Conservation (phyloP, 2,888 invertebrate species). For the Pimpla rufipes region DNA sequence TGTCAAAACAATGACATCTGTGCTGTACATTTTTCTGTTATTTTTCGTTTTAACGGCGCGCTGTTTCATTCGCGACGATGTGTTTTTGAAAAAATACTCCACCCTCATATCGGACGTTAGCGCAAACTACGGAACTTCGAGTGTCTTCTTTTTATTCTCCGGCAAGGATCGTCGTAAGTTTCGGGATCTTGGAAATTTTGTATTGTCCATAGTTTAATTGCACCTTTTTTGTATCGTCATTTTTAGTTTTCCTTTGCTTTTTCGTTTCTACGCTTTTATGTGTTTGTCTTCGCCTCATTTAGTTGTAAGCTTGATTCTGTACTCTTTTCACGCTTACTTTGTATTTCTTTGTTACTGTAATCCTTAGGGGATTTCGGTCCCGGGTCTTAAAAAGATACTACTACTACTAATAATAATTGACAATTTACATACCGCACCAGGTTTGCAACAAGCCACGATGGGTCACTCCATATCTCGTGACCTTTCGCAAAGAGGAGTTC, state of each 20-base stretch:
- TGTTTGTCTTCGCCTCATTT: too few relatives aligned
- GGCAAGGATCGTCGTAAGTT: conserved; percentile 46
- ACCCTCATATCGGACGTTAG: conserved; percentile 66
- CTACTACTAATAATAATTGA: not conserved
- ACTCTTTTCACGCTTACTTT: too few relatives aligned
- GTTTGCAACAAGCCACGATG: conserved; percentile 57
- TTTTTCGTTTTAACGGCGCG: conserved; percentile 2
- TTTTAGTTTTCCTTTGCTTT: too few relatives aligned
- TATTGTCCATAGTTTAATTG: not conserved
- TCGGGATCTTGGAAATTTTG: not conserved
- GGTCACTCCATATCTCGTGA: conserved; percentile 66
- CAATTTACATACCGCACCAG: not conserved
- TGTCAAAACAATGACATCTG: conserved; percentile 19
- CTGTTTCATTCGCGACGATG: conserved; percentile 18
- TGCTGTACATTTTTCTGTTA: not conserved
- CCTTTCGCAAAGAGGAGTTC: conserved; percentile 69
- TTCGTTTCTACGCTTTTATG: too few relatives aligned
- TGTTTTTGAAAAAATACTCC: conserved; percentile 43
- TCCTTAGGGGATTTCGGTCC: too few relatives aligned
- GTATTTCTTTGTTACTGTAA: too few relatives aligned
- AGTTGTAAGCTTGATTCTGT: too few relatives aligned
- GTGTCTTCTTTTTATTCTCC: conserved; percentile 71
- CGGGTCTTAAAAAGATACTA: too few relatives aligned
- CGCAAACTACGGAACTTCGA: conserved; percentile 70
- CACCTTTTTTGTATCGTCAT: not conserved